Evolutionary conservation across 2,888 invertebrate species (phyloP).

Genomic region (Limnephilus marmoratus): DNA sequence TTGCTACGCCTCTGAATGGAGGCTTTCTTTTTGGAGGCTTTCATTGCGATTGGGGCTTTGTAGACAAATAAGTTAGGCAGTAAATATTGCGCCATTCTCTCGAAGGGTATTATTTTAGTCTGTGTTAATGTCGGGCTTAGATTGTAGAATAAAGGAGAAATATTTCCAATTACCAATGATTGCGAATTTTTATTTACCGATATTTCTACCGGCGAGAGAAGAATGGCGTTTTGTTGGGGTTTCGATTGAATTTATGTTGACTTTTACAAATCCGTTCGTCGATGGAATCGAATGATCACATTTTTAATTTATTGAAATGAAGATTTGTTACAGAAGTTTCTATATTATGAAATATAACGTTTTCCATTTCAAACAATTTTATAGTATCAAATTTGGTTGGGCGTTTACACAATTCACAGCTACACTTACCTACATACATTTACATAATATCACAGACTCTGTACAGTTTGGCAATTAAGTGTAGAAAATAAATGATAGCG

Average conservation of each 20-base stretch:
- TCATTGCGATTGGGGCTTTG: conserved; percentile 39
- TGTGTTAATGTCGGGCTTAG: conserved; percentile 23
- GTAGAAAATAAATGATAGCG: too few species aligned
- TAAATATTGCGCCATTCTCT: conserved; percentile 37
- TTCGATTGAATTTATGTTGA: neutral
- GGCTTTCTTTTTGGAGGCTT: conserved; percentile 38
- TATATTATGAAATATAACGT: neutral
- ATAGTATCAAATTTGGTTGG: neutral
- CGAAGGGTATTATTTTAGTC: conserved; percentile 31
- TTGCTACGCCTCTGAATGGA: neutral
- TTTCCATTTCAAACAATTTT: neutral
- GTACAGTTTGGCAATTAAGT: too few species aligned
- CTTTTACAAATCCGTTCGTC: neutral
- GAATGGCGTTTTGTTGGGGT: neutral
- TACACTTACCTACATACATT: too few species aligned
- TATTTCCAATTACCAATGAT: conserved; percentile 44
- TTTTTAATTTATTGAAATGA: neutral
- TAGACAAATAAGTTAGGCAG: conserved; percentile 45
- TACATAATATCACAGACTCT: too few species aligned
- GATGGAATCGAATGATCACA: neutral
- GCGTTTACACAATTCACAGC: too few species aligned
- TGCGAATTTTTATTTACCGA: conserved; percentile 37
- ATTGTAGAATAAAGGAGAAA: conserved; percentile 18
- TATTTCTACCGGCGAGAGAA: neutral
- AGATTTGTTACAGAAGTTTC: neutral